A percentile compares a stretch with the other conserved stretches of the same genome.
Evolutionary conservation across 2,797 vertebrate genomes (phyloP).

Genomic region (Helostoma temminkii): DNA sequence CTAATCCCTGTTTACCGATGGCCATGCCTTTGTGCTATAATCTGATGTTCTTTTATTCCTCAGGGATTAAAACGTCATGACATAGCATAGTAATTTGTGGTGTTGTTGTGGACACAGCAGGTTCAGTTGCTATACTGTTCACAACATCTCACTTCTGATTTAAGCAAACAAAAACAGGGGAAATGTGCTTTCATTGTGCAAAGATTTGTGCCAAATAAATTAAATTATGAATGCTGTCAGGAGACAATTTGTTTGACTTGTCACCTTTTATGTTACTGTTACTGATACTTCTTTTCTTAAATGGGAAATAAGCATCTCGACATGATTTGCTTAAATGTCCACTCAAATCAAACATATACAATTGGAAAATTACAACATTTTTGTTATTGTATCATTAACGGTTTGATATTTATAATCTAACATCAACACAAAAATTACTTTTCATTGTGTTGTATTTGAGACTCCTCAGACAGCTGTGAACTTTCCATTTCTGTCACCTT

Average conservation of each 20-base stretch:
- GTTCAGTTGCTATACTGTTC: slow-evolving; percentile 1
- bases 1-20: slow-evolving; percentile 81
- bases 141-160: slow-evolving; percentile 47
- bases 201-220: slow-evolving; percentile 53
- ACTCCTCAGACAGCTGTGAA: slow-evolving; percentile 53
- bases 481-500: slow-evolving; percentile 62
- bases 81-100: slow-evolving; percentile 61
- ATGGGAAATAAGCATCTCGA: background rate
- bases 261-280: background rate
- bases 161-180: slow-evolving; percentile 57
- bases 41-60: slow-evolving; percentile 83
- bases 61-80: slow-evolving; percentile 73
- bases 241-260: slow-evolving; percentile 36
- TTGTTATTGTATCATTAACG: background rate
- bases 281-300: background rate
- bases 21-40: slow-evolving; percentile 76
- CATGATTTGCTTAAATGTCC: slow-evolving; percentile 8
- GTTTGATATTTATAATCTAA: background rate
- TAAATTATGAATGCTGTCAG: slow-evolving; percentile 29
- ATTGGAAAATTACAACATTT: background rate
- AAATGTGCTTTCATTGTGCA: slow-evolving; percentile 37
- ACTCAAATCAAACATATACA: background rate
- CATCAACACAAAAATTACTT: slow-evolving; percentile 11
- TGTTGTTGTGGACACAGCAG: slow-evolving; percentile 60
- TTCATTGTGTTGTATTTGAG: background rate